These are phyloP conservation scores for Pseudochromis fuscus DNA, from an alignment of 2,797 vertebrate species.

Conservation along the genomic window DNA sequence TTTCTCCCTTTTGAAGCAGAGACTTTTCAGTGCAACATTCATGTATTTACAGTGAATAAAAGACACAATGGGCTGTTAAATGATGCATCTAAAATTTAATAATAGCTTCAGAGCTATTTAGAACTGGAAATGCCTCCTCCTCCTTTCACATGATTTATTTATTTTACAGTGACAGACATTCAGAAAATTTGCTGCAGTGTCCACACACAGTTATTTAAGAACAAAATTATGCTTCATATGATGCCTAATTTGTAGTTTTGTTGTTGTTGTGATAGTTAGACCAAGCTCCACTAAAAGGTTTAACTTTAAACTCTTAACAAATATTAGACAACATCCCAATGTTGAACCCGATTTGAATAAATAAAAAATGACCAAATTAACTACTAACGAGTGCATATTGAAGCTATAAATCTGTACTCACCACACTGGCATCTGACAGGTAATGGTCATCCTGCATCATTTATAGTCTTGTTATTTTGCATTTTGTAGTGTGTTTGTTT, in stretches of 20 bases:
- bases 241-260: not conserved
- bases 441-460: too few species aligned
- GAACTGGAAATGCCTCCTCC: not conserved
- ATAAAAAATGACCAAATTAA: too few species aligned
- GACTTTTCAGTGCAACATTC: not conserved
- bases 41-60: not conserved
- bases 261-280: not conserved
- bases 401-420: not conserved
- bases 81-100: not conserved
- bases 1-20: not conserved
- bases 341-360: not conserved
- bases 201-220: not conserved
- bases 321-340: not conserved
- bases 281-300: not conserved
- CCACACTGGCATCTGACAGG: not conserved
- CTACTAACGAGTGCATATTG: not conserved
- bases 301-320: conserved; percentile 43
- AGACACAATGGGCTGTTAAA: not conserved
- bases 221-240: not conserved
- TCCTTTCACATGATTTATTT: not conserved
- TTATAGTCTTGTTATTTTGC: not conserved
- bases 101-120: not conserved
- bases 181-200: not conserved
- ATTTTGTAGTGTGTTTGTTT: not conserved
- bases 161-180: not conserved